Evolutionary conservation across 2,797 vertebrate species (phyloP).

Genomic region (Melopsittacus undulatus): DNA sequence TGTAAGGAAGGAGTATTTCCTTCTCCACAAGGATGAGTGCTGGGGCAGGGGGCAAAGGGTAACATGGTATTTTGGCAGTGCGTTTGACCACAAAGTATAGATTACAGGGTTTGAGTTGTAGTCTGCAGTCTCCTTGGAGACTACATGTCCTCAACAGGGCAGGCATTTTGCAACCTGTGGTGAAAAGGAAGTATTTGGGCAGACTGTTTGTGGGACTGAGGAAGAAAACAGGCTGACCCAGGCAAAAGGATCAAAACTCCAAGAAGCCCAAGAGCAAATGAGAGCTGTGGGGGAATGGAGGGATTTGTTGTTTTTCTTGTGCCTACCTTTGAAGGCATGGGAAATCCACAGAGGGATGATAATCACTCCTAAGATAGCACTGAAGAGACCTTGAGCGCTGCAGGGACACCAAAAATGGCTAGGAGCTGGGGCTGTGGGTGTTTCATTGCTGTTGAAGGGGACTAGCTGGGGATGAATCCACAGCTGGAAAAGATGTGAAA

Average conservation of each 20-base stretch:
- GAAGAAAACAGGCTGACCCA: not conserved
- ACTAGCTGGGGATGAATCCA: not conserved
- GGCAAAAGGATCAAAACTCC: not conserved
- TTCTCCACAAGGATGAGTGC: not conserved
- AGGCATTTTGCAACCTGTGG: not conserved
- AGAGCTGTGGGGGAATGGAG: not conserved
- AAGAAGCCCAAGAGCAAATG: not conserved
- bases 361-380: not conserved
- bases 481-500: not conserved
- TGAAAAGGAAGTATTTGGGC: not conserved
- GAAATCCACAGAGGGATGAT: not conserved
- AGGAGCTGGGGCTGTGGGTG: not conserved
- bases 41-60: not conserved
- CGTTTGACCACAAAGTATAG: not conserved
- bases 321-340: constrained; percentile 4
- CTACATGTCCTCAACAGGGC: not conserved
- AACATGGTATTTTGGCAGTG: not conserved
- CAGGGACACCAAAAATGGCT: not conserved
- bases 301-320: not conserved
- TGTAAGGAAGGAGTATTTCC: not conserved
- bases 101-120: not conserved
- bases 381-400: not conserved
- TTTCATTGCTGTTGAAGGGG: not conserved
- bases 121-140: not conserved
- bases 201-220: not conserved